phyloP scores from a whole-genome alignment of 2,113 vertebrate species.

The Oceanites oceanicus region DNA sequence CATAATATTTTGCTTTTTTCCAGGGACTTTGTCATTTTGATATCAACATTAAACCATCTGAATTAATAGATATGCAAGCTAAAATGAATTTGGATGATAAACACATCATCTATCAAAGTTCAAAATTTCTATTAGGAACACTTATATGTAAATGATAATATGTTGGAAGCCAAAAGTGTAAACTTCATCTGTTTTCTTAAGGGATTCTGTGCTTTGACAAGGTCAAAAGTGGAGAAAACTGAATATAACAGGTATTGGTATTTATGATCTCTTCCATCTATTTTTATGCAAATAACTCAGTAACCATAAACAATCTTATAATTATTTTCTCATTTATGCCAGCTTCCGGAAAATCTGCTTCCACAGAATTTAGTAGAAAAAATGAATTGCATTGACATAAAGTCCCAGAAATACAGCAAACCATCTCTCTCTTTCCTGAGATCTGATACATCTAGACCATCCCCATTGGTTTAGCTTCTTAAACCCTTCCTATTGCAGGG shows the following conservation, averaged over 20 bases:
- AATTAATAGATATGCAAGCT: constrained; percentile 1
- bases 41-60: constrained; percentile 32
- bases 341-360: not conserved
- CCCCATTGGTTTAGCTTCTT: not conserved
- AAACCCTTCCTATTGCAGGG: not conserved
- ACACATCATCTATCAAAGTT: not conserved
- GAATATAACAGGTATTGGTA: not conserved
- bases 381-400: not conserved
- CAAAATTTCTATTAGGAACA: not conserved
- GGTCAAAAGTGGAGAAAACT: not conserved
- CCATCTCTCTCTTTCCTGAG: not conserved
- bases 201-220: not conserved
- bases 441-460: not conserved
- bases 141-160: not conserved
- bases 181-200: not conserved
- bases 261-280: not conserved
- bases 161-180: not conserved
- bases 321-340: not conserved
- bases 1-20: not conserved
- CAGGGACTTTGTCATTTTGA: not conserved
- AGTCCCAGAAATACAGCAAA: not conserved
- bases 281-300: not conserved
- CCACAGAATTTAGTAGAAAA: not conserved
- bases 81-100: constrained; percentile 19
- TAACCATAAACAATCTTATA: not conserved